Base-by-base conservation (phyloP, 2,113 vertebrate species). In the Oncorhynchus keta region DNA sequence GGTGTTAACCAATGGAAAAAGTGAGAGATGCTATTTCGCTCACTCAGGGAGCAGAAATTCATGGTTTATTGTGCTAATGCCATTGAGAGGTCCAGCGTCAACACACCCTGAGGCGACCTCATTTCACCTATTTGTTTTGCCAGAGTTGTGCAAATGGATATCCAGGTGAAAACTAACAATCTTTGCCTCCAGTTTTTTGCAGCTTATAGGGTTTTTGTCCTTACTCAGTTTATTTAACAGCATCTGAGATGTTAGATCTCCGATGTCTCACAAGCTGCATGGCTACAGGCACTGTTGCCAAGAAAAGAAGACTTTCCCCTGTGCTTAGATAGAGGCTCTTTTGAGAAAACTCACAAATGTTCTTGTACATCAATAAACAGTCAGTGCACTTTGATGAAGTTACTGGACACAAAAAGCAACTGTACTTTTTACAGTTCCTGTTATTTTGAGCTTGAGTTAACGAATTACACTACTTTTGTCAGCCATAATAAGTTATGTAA, bases 21-120 rank as follows among this genome's bases (percentile, higher is more conserved):
- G 69, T 71, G 72, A 61, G 75, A 79, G 51, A 73, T 79, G 59
- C 24, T 70, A 30, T 48, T 81, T 70, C 2, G 18, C 59, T 79
- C 35, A 59, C 49, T 81, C n/a, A 78, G 61, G 70, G 70, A 13
- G 57, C 57, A 77, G 81, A 78, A 83, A 78, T 77, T 79, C 70
- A 75, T 39, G 64, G 73, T 81, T 84, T 85, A 77, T 82, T 83
- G 81, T 81, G 24, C 55, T 77, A 39, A 48, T 76, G 45, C 65
- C 66, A 71, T 68, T 64, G 70, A 61, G 24, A 30, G 24, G 3
- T 73, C 18, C 57, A 74, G 48, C 64, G 59, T 73, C 67, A 79
- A 59, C 68, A 65, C 35, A 74, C 20, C 28, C 24, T 62, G 22
- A 65, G 26, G 24, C 48, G 5, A 30, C 62, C 69, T 74, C 24